Evolutionary conservation across 2,113 vertebrate species (phyloP).

Genomic region (Accipiter virgatus): DNA sequence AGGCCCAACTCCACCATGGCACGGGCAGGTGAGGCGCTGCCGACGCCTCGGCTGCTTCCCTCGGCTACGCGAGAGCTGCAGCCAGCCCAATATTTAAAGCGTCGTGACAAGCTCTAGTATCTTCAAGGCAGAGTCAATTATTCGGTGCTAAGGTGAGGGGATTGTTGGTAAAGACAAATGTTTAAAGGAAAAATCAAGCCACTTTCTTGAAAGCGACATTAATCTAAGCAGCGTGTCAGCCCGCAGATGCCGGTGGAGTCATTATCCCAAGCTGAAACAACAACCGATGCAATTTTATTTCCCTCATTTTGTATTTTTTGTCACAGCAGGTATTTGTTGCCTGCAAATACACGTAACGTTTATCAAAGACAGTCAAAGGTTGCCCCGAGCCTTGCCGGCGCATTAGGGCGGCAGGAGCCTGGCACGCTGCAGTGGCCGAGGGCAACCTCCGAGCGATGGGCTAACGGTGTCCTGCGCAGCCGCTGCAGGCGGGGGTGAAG

Average conservation of each 20-base stretch:
- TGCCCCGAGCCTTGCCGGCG: neutral
- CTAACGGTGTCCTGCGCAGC: neutral
- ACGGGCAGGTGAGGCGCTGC: accelerated
- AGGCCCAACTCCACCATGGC: neutral
- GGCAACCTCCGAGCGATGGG: accelerated
- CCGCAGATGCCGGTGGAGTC: neutral
- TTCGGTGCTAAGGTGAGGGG: neutral
- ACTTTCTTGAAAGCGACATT: neutral
- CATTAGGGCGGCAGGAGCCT: neutral
- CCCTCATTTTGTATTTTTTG: neutral
- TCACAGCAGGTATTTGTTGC: neutral
- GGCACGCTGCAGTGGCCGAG: accelerated
- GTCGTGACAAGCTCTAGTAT: neutral
- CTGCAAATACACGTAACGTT: neutral
- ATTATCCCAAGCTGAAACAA: conserved; percentile 28
- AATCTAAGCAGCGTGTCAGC: conserved; percentile 16
- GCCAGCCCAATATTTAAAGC: neutral
- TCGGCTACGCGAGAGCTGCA: neutral
- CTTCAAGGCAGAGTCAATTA: conserved; percentile 27
- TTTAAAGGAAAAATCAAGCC: conserved; percentile 39
- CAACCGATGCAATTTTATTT: conserved; percentile 21
- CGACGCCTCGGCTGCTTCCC: neutral
- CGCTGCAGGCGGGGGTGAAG: neutral
- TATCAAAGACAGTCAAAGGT: neutral
- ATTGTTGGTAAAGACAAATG: conserved; percentile 38